Evolutionary conservation across 2,113 vertebrate genomes (phyloP).

Genomic region (Pseudois nayaur): DNA sequence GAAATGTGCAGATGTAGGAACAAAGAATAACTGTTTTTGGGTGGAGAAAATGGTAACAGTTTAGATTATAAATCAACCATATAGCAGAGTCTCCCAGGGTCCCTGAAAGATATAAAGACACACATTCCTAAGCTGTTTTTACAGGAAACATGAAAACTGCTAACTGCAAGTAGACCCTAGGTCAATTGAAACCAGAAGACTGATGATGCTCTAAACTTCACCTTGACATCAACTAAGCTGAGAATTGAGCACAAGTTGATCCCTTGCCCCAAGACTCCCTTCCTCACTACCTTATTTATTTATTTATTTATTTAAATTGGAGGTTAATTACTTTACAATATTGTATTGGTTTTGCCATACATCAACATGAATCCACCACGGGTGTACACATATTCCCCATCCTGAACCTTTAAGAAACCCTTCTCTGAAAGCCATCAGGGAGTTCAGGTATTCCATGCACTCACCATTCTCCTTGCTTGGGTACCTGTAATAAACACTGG

Average conservation of each 20-base stretch:
- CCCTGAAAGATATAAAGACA: background rate
- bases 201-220: background rate
- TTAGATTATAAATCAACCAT: background rate
- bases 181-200: background rate
- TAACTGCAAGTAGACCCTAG: background rate
- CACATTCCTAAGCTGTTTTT: background rate
- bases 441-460: background rate
- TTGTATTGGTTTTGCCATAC: too few relatives aligned
- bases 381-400: too few relatives aligned
- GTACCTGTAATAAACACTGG: background rate
- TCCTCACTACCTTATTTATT: background rate
- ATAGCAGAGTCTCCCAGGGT: background rate
- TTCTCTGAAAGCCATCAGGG: background rate
- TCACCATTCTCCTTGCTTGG: background rate
- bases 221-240: background rate
- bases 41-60: background rate
- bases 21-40: background rate
- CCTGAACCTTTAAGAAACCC: background rate
- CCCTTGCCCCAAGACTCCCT: background rate
- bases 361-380: too few relatives aligned
- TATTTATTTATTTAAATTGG: too few relatives aligned
- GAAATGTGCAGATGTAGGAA: background rate
- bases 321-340: too few relatives aligned
- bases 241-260: background rate
- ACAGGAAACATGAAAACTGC: background rate